Conservation (phyloP, 1,140 invertebrate genomes). For the Pogonomyrmex californicus region DNA sequence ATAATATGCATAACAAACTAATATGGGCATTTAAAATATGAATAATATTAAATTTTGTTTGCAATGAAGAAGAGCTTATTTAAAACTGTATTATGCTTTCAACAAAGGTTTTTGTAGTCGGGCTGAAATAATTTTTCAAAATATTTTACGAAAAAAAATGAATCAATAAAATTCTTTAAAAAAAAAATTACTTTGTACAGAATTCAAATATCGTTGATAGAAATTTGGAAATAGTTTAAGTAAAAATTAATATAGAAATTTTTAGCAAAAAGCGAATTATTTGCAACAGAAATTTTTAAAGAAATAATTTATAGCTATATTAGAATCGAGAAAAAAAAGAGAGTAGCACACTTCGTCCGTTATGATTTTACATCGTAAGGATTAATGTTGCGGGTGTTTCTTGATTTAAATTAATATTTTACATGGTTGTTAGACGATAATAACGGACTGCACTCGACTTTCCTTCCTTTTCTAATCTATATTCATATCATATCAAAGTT, state of each 20-base stretch:
- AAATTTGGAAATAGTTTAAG: neutral
- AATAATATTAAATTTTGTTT: neutral
- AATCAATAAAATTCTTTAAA: neutral
- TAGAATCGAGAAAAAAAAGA: neutral
- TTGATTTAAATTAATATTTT: constrained; percentile 42
- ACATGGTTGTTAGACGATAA: constrained; percentile 26
- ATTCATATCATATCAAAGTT: too few species aligned
- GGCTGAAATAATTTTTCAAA: neutral
- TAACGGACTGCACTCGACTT: constrained; percentile 1
- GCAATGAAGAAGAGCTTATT: neutral
- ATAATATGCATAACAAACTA: neutral
- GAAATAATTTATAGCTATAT: neutral
- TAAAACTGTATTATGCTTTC: neutral
- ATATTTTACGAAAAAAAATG: neutral
- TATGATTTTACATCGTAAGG: neutral
- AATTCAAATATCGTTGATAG: neutral
- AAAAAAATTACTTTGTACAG: neutral
- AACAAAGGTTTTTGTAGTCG: neutral
- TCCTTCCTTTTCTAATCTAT: constrained; percentile 8
- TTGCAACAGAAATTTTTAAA: neutral
- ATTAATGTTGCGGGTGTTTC: constrained; percentile 23
- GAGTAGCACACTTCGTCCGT: neutral
- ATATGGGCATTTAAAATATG: neutral
- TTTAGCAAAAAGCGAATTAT: neutral
- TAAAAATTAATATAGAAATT: neutral